Evolutionary conservation across 1,140 invertebrate genomes (phyloP).

Genomic region (Aphis craccivora): DNA sequence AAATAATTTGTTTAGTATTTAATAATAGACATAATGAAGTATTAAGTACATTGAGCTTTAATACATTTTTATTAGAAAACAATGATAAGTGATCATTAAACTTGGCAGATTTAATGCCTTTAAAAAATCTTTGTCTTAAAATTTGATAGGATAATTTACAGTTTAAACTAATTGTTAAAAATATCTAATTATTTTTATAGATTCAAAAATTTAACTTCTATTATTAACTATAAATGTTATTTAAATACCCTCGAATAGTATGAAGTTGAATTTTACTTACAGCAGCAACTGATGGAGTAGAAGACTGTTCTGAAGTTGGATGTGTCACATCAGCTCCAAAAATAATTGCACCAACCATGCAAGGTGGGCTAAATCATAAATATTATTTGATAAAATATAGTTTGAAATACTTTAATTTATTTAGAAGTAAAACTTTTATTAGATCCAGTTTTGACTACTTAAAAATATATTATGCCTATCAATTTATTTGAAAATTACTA

Average conservation of each 20-base stretch:
- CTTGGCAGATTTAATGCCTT: not conserved
- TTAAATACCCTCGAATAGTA: not conserved
- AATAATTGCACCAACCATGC: slow-evolving; percentile 68
- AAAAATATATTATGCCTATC: not conserved
- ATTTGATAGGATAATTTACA: not conserved
- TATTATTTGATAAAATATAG: not conserved
- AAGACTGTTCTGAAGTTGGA: slow-evolving; percentile 74
- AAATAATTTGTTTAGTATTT: no score
- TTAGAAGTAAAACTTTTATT: not conserved
- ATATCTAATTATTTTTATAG: no score
- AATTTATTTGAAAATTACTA: not conserved
- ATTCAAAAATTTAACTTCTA: not conserved
- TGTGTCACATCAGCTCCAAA: slow-evolving; percentile 91
- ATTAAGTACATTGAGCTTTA: not conserved
- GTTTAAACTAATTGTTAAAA: not conserved
- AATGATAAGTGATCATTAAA: not conserved
- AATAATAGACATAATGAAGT: no score
- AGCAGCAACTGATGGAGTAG: slow-evolving; percentile 85
- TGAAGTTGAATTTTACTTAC: slow-evolving; percentile 63
- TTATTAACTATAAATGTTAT: not conserved
- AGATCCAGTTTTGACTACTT: not conserved
- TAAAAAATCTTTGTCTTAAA: not conserved
- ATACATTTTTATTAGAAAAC: not conserved
- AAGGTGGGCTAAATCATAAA: slow-evolving; percentile 19
- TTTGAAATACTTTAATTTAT: not conserved